Conservation (phyloP, 2,113 vertebrate species). For the Macquaria australasica region DNA sequence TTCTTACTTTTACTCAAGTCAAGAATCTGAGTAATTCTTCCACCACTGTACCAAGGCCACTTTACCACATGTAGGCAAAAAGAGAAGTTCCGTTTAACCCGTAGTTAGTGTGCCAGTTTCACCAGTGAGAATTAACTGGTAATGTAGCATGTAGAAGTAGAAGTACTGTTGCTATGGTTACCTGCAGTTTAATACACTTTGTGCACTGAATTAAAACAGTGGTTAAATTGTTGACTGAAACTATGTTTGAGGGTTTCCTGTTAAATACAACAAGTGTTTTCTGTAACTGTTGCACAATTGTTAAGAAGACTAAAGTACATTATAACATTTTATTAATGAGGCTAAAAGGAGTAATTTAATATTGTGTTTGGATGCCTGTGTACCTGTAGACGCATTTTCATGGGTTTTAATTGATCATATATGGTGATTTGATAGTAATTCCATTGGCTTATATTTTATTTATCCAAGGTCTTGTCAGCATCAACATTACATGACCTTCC, state of each 20-base stretch:
- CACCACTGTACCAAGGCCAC: not conserved
- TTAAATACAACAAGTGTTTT: not conserved
- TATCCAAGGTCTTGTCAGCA: constrained; percentile 27
- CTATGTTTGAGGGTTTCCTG: constrained; percentile 9
- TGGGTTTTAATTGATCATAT: constrained; percentile 4
- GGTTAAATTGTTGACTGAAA: not conserved
- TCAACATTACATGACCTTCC: constrained; percentile 24
- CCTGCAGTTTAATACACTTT: constrained; percentile 16
- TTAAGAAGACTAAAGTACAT: no score
- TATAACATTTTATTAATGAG: not conserved
- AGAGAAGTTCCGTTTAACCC: not conserved
- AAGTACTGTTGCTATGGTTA: constrained; percentile 41
- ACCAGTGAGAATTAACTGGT: constrained; percentile 24
- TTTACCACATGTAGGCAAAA: not conserved
- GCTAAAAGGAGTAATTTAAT: not conserved
- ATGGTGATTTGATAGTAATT: constrained; percentile 3
- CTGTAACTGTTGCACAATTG: not conserved
- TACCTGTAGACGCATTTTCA: not conserved
- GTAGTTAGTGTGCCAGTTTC: constrained; percentile 6
- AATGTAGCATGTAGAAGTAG: constrained; percentile 9
- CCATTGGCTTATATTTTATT: constrained; percentile 14
- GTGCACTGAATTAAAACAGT: constrained; percentile 2
- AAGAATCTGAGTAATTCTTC: not conserved
- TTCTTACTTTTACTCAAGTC: not conserved
- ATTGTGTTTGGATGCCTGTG: not conserved